phyloP scores from a whole-genome alignment of 2,113 vertebrate genomes.

The Lamprotornis superbus region DNA sequence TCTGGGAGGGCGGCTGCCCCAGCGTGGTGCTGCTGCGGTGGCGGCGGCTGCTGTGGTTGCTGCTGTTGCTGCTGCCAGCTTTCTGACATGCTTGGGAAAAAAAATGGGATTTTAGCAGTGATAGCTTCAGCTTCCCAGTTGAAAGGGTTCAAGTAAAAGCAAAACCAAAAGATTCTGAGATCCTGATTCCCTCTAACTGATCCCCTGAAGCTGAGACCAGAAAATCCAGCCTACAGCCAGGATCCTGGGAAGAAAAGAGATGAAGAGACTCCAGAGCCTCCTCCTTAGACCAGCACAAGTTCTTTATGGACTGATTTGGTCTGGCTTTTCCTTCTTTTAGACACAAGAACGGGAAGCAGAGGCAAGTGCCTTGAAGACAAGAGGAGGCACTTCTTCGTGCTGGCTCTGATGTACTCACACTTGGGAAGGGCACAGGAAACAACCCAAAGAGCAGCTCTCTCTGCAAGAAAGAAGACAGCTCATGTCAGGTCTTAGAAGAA shows the following conservation, averaged over 20 bases:
- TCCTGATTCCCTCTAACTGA: not conserved
- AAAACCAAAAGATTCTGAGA: not conserved
- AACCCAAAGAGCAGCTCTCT: not conserved
- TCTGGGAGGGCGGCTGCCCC: constrained; percentile 84
- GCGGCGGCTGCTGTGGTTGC: constrained; percentile 65
- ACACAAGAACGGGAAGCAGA: not conserved
- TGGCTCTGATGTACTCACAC: not conserved
- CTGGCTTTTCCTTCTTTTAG: not conserved
- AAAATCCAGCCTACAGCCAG: constrained; percentile 24
- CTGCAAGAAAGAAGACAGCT: constrained; percentile 61
- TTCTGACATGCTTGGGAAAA: constrained; percentile 79
- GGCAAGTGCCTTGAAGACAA: not conserved
- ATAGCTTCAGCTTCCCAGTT: constrained; percentile 70
- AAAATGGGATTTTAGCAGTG: constrained; percentile 62
- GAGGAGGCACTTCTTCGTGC: not conserved
- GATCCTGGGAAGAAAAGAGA: not conserved
- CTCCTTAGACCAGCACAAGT: not conserved
- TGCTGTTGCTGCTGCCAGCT: constrained; percentile 81
- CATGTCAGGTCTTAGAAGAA: not conserved
- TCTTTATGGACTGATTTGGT: not conserved
- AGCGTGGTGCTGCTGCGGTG: constrained; percentile 79
- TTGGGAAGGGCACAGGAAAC: not conserved
- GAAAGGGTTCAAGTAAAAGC: not conserved
- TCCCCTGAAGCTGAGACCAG: not conserved
- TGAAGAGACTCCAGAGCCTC: not conserved